Conservation (phyloP, 2,113 vertebrate genomes). For the human (Homo sapiens) region GRCh38 chr2:177306001-177306500, state of each 20-base stretch:
- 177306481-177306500: constrained; percentile 5
- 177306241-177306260: background rate
- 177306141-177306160: background rate
- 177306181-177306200: background rate
- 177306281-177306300: constrained; percentile 53
- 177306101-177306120: background rate
- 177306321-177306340: background rate
- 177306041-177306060: background rate
- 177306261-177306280: constrained; percentile 36
- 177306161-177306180: constrained; percentile 33
- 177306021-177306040: background rate
- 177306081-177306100: constrained; percentile 31
- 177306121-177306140: background rate
- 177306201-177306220: constrained; percentile 52
- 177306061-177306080: background rate
- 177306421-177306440: background rate
- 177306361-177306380: background rate
- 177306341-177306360: background rate
- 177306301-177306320: constrained; percentile 15
- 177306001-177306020: background rate
- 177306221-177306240: background rate
- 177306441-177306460: constrained; percentile 6
- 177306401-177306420: background rate
- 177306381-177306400: background rate
- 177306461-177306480: constrained; percentile 38